A percentile compares a stretch with the other conserved stretches of the same genome.
Conservation (phyloP, 2,888 invertebrate species). For the Cistogaster globosa region DNA sequence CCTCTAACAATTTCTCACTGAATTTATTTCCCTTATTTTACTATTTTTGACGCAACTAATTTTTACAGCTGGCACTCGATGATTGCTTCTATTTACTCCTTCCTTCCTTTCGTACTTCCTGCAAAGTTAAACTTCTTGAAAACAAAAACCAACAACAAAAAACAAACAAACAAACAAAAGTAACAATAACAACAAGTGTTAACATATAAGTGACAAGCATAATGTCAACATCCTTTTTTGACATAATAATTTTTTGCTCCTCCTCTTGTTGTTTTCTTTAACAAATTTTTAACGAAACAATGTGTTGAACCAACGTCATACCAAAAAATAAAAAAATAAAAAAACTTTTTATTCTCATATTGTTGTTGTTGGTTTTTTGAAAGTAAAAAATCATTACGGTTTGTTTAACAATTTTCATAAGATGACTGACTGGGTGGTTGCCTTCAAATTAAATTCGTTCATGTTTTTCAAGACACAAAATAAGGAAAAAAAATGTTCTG, state of each 20-base stretch:
- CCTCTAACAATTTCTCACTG: slow-evolving; percentile 49
- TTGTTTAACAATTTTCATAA: slow-evolving; percentile 60
- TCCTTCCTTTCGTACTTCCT: slow-evolving; percentile 39
- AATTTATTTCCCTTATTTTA: slow-evolving; percentile 22
- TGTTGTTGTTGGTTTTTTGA: slow-evolving; percentile 31
- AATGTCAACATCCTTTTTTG: slow-evolving; percentile 64
- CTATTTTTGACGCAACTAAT: slow-evolving; percentile 9
- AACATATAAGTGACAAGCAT: slow-evolving; percentile 71
- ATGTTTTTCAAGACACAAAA: neutral
- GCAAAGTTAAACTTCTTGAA: slow-evolving; percentile 34
- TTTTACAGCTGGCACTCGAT: slow-evolving; percentile 24
- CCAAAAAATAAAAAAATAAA: slow-evolving; percentile 8
- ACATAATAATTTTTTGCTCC: slow-evolving; percentile 18
- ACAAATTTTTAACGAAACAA: slow-evolving; percentile 47
- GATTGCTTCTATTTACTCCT: slow-evolving; percentile 26
- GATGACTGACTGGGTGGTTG: slow-evolving; percentile 35
- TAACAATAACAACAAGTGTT: slow-evolving; percentile 68
- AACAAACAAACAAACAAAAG: slow-evolving; percentile 21
- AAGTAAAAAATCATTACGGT: slow-evolving; percentile 52
- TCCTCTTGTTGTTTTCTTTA: slow-evolving; percentile 22
- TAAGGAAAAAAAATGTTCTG: slow-evolving; percentile 14
- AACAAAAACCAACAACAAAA: slow-evolving; percentile 41
- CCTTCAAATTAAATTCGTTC: slow-evolving; percentile 49
- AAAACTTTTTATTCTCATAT: slow-evolving; percentile 41
- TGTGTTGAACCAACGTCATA: slow-evolving; percentile 35